Evolutionary conservation across 2,113 vertebrate genomes (phyloP), one percentile per base, ranked within the genome.

Genomic region (Prionailurus bengalensis): DNA sequence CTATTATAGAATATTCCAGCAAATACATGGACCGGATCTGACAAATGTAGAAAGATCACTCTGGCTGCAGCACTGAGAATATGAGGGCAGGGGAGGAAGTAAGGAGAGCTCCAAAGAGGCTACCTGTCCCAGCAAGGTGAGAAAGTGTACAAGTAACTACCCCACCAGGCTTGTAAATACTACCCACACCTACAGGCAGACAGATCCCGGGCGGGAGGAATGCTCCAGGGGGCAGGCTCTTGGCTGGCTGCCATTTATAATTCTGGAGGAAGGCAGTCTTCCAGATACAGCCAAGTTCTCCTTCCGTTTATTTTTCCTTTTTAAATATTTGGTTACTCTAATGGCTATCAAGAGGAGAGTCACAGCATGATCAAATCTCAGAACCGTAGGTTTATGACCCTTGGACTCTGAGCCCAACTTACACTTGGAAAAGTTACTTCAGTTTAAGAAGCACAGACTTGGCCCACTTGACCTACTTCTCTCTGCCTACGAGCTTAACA

Each of bases 401-500:
- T 39, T 14, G 51, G 68, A 45, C 33, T 78, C 42, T 31, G 36
- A 25, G 27, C 12, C 2, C 42, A 45, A 91, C 27, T 33, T 39
- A 85, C 27, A 4, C 19, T 73, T 15, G 6, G 31, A 83, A 45
- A 76, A 87, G 39, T 25, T 29, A 58, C 68, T 81, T 96, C 29
- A 39, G 19, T n/a, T 74, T 36, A 39, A 14, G 94, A n/a, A 73
- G 29, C 65, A 85, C 13, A 85, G 36, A n/a, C 23, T 42, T 10
- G 8, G 66, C 25, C 42, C 73, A 3, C 55, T 31, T 51, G 51
- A 76, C 36, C 53, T 78, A 55, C n/a, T 87, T 89, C 51, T 85
- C 66, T 94, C 68, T 81, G 73, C 36, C 84, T 78, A 91, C 66
- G 48, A 65, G 51, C 19, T 79, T 90, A 82, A 91, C 61, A 48